These are phyloP conservation scores for Clivina fossor DNA, from an alignment of 2,888 invertebrate genomes.

Conservation along the genomic window DNA sequence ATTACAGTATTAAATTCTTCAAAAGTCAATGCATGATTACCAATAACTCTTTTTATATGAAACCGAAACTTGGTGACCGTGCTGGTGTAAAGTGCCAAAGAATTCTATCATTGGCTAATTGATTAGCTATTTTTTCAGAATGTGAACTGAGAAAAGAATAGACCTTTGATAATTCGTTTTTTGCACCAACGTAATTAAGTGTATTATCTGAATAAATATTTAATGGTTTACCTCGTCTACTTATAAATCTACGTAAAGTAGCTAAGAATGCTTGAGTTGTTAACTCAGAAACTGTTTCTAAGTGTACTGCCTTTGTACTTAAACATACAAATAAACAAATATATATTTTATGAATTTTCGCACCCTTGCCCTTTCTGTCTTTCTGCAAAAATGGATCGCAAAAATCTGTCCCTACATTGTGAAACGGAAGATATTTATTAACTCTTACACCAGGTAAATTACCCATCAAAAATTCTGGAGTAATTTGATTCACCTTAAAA, in stretches of 20 bases:
- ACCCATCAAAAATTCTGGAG: no score
- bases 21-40: constrained; percentile 15
- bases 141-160: constrained; percentile 1
- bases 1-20: constrained; percentile 35
- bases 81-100: constrained; percentile 35
- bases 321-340: constrained; percentile 41
- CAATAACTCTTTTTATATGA: constrained; percentile 30
- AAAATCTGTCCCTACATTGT: no score
- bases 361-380: no score
- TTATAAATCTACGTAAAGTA: constrained; percentile 4
- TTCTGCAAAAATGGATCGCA: no score
- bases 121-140: not conserved
- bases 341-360: constrained; percentile 40
- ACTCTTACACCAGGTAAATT: no score
- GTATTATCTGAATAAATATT: constrained; percentile 25
- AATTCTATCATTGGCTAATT: constrained; percentile 25
- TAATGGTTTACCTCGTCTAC: constrained; percentile 6
- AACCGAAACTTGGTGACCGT: constrained; percentile 37
- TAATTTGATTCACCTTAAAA: no score
- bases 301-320: constrained; percentile 37
- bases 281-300: constrained; percentile 2
- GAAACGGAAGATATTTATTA: no score
- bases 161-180: constrained; percentile 13
- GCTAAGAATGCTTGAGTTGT: constrained; percentile 15
- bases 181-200: constrained; percentile 15